Percentiles rank a stretch among this genome's conserved stretches.
Conservation (phyloP, 2,113 vertebrate species). For the Chaenocephalus aceratus region DNA sequence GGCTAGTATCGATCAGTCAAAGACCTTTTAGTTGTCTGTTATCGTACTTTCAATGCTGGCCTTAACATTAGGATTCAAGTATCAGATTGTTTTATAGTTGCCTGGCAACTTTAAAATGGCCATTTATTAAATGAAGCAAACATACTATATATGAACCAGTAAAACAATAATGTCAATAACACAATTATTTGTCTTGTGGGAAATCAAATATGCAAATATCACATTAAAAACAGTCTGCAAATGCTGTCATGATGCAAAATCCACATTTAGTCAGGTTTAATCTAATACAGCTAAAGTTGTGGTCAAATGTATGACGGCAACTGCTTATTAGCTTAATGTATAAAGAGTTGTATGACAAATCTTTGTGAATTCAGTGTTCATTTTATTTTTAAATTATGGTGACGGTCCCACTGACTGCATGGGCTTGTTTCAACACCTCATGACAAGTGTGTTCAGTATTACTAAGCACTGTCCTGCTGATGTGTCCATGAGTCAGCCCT, state of each 20-base stretch:
- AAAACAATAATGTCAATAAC: neutral
- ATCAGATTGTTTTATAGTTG: neutral
- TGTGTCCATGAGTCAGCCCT: slow-evolving; percentile 53
- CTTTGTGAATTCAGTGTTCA: neutral
- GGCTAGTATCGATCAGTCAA: no score
- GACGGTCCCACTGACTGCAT: neutral
- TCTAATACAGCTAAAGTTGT: neutral
- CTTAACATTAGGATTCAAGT: no score
- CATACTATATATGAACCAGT: neutral
- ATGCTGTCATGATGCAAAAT: neutral
- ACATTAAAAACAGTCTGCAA: neutral
- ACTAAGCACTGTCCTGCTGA: slow-evolving; percentile 19
- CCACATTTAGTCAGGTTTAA: neutral
- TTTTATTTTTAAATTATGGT: neutral
- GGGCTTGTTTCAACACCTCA: slow-evolving; percentile 33
- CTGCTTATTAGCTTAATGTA: neutral
- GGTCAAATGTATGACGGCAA: no score
- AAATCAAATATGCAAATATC: neutral
- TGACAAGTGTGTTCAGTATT: slow-evolving; percentile 33
- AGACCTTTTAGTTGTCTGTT: no score
- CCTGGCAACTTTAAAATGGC: neutral
- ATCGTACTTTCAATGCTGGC: no score
- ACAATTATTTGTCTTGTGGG: neutral
- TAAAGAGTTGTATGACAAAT: neutral
- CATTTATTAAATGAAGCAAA: neutral